Evolutionary conservation across 2,888 invertebrate genomes (phyloP), one percentile per base, ranked within the genome.

Genomic region (Dorcus hopei): DNA sequence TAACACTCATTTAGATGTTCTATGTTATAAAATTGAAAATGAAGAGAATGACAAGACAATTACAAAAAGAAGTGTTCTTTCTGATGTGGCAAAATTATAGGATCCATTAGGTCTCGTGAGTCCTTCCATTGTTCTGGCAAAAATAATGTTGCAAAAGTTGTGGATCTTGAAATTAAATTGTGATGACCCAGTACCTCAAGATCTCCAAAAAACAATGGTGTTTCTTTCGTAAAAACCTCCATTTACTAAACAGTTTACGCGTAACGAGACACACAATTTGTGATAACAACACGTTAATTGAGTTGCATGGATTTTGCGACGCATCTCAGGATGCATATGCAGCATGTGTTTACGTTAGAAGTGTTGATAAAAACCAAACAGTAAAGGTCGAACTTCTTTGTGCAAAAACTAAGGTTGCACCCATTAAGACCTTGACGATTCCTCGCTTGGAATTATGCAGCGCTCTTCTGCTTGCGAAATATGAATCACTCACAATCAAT

Each of bases 401-500:
- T n/a, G 26, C 57, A 3, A 61, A 61, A 58, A 38, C 54, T 9
- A 61, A 53, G 43, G 58, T 59, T 9, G 59, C 57, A 23, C 61
- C 63, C 4, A 39, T 61, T 7, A 52, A 62, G 61, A 40, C 54
- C 8, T 5, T 62, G 5, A 59, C 61, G 11, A 52, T 64, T n/a
- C 64, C 62, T 5, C 56, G 64, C 4, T 50, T 64, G 16, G 64
- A 64, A 49, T 49, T 62, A 26, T 64, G 58, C 49, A 57, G 61
- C 9, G 64, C 62, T 26, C 33, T 64, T 7, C 26, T 62, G 9
- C 11, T 52, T n/a, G 54, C 54, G 3, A 42, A 47, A 55, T 61
- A 16, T 38, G 40, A 40, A 38, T 55, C 40, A 40, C 40, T 40
- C 9, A 3, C 40, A 11, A 11, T 40, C 9, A 9, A 40, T 40